These are phyloP conservation scores for Physella acuta DNA, from an alignment of 1,140 invertebrate genomes.

Conservation along the genomic window DNA sequence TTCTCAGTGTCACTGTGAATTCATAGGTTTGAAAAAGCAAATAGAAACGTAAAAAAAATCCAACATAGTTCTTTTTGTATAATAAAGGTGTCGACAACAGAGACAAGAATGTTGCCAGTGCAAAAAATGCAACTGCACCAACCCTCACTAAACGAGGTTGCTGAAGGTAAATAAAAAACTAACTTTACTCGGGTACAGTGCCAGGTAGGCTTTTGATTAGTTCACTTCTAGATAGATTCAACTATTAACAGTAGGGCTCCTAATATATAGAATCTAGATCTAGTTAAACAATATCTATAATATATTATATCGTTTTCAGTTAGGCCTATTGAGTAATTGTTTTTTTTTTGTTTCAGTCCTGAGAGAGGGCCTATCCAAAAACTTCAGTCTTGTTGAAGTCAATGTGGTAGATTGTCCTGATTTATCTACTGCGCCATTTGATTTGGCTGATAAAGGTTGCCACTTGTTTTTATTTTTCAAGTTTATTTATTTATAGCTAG, in stretches of 20 bases:
- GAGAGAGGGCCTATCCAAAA: slow-evolving; percentile 68
- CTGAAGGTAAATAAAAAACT: neutral
- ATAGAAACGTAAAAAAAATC: too few species aligned
- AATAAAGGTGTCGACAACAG: too few species aligned
- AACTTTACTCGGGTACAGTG: neutral
- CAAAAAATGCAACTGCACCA: neutral
- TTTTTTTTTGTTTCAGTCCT: slow-evolving; percentile 67
- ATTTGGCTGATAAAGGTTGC: slow-evolving; percentile 77
- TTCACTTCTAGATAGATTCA: neutral
- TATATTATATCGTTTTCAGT: neutral
- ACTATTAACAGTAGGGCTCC: neutral
- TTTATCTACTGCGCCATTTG: slow-evolving; percentile 75
- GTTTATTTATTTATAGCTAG: too few species aligned
- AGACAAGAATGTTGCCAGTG: neutral
- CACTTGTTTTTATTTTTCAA: too few species aligned
- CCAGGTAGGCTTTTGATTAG: neutral
- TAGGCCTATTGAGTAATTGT: neutral
- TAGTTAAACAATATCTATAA: neutral
- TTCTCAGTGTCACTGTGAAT: too few species aligned
- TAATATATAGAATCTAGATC: neutral
- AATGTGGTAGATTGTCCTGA: slow-evolving; percentile 82
- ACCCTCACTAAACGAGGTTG: neutral
- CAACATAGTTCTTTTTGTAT: too few species aligned
- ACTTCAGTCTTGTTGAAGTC: slow-evolving; percentile 74
- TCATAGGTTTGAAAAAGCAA: too few species aligned